phyloP scores from a whole-genome alignment of 2,888 invertebrate species.

The Tachina lurida region DNA sequence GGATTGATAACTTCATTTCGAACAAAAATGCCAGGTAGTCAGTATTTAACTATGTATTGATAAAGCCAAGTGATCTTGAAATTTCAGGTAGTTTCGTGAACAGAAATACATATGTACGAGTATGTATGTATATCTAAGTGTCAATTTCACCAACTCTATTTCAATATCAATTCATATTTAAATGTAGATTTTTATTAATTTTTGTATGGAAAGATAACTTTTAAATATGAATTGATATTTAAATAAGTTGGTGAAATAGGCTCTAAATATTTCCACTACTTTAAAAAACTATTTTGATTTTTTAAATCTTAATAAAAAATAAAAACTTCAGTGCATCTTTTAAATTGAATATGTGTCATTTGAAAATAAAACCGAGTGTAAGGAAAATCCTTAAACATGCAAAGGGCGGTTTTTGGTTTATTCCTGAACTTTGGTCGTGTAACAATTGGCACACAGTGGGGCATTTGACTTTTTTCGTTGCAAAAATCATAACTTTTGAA shows the following conservation, averaged over 20 bases:
- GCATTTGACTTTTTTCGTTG: too few species aligned
- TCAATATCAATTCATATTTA: too few species aligned
- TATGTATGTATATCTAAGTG: too few species aligned
- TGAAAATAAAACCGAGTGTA: slow-evolving; percentile 2
- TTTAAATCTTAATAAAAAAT: neutral
- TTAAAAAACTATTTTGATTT: neutral
- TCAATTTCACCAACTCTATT: too few species aligned
- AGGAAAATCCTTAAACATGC: slow-evolving; percentile 53
- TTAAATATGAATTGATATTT: too few species aligned
- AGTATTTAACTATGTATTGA: neutral
- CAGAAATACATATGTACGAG: too few species aligned
- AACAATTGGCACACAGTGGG: too few species aligned
- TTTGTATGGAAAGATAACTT: too few species aligned
- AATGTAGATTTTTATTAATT: too few species aligned
- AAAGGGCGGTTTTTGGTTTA: slow-evolving; percentile 65
- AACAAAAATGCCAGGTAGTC: slow-evolving; percentile 36
- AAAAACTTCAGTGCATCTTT: neutral
- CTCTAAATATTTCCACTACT: neutral
- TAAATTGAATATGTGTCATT: slow-evolving; percentile 32
- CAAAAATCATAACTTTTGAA: too few species aligned
- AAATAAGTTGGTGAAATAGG: too few species aligned
- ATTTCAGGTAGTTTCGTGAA: neutral
- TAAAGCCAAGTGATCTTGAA: too few species aligned
- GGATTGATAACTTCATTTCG: slow-evolving; percentile 34
- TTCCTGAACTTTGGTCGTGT: slow-evolving; percentile 30